These are phyloP conservation scores for Aplocera efformata DNA, from an alignment of 2,888 invertebrate species.

Conservation along the genomic window DNA sequence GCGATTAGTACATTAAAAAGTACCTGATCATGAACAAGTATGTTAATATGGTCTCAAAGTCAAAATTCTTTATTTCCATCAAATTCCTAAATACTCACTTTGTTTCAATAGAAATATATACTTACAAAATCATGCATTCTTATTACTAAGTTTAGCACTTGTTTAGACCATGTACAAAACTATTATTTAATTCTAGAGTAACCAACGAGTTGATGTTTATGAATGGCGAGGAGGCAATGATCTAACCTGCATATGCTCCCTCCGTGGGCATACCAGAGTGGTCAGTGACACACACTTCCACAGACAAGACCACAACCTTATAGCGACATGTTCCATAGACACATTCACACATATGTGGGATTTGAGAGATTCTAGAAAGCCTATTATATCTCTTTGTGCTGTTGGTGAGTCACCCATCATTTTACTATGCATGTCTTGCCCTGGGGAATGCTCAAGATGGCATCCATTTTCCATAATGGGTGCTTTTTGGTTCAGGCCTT, in stretches of 20 bases:
- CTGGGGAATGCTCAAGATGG: too few relatives aligned
- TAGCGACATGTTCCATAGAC: constrained; percentile 94
- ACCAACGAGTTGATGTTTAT: constrained; percentile 92
- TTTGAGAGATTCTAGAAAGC: constrained; percentile 90
- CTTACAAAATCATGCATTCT: too few relatives aligned
- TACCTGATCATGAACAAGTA: too few relatives aligned
- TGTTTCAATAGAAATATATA: too few relatives aligned
- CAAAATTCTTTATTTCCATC: too few relatives aligned
- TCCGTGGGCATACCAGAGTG: constrained; percentile 91
- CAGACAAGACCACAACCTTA: constrained; percentile 73
- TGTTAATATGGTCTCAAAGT: too few relatives aligned
- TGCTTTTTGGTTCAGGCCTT: too few relatives aligned
- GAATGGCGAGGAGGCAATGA: constrained; percentile 87
- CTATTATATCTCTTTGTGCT: constrained; percentile 91
- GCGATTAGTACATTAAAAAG: too few relatives aligned
- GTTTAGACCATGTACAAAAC: not conserved
- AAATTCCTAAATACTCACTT: too few relatives aligned
- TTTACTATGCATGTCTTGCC: too few relatives aligned
- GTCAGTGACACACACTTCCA: constrained; percentile 97
- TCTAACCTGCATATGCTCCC: constrained; percentile 85
- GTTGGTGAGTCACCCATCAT: constrained; percentile 82
- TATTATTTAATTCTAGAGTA: constrained; percentile 82
- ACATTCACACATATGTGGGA: constrained; percentile 98
- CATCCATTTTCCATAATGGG: too few relatives aligned
- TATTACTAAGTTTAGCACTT: not conserved